These are phyloP conservation scores for Megathymus violae DNA, from an alignment of 1,140 invertebrate species.

Conservation along the genomic window DNA sequence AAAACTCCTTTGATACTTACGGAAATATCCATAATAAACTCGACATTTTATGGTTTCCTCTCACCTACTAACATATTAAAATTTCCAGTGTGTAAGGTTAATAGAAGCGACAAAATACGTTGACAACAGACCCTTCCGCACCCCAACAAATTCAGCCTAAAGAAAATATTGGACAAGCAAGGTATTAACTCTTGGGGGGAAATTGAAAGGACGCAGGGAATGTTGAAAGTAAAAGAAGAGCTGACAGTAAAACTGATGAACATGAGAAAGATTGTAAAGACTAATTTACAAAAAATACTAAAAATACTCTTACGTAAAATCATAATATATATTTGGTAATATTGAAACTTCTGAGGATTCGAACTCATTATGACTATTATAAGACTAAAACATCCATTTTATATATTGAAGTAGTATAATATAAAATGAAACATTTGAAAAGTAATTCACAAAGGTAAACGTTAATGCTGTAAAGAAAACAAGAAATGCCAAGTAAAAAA, in stretches of 20 bases:
- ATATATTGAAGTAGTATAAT: too few relatives aligned
- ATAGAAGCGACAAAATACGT: slow-evolving; percentile 32
- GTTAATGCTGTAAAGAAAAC: too few relatives aligned
- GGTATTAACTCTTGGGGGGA: slow-evolving; percentile 25
- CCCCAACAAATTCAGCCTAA: slow-evolving; percentile 27
- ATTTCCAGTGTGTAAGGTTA: slow-evolving; percentile 26
- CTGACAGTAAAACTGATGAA: not conserved
- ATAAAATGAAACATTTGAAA: too few relatives aligned
- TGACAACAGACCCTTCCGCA: slow-evolving; percentile 27
- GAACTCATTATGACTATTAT: too few relatives aligned
- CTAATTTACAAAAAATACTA: not conserved
- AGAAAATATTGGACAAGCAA: slow-evolving; percentile 33
- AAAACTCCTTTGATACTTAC: not conserved
- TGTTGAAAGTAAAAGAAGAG: slow-evolving; percentile 6
- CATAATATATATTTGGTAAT: too few relatives aligned
- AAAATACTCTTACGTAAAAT: too few relatives aligned
- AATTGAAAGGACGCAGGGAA: slow-evolving; percentile 27
- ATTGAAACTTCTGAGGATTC: too few relatives aligned
- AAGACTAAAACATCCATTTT: too few relatives aligned
- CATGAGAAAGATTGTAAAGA: not conserved
- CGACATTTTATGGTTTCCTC: slow-evolving; percentile 4
- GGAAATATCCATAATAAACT: slow-evolving; percentile 19
- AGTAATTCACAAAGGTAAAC: too few relatives aligned
- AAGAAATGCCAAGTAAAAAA: too few relatives aligned
- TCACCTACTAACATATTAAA: slow-evolving; percentile 33